Base-by-base conservation (phyloP, 2,888 invertebrate species). In the Chrysina gloriosa region DNA sequence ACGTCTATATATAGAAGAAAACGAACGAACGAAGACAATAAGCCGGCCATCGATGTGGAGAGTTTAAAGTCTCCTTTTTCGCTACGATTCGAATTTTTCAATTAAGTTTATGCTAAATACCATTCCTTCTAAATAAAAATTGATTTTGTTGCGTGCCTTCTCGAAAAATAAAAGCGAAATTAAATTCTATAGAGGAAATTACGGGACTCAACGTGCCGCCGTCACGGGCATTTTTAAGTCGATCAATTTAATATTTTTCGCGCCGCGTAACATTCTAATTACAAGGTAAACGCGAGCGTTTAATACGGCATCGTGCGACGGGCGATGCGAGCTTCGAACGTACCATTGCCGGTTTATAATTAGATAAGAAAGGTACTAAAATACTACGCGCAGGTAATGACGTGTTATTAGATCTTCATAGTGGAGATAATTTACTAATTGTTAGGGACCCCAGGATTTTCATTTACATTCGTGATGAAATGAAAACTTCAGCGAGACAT, bases 331-430 rank as follows among this genome's bases (percentile, higher is more conserved):
- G 21, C 11, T 25, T n/a, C 11, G 3, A 11, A 50, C 11, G 50
- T 14, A 50, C 6, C 21, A 11, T 27, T 11, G 27, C 50, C 27
- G 11, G 27, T 50, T 50, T 50, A 27, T 50, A 50, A 50, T 50
- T 50, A 50, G 27, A 50, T 7, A 50, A 27, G 50, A 50, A 27
- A 14, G 50, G 11, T 27, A 27, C 16, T 50, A 27, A 50, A 50
- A 50, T 7, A 6, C 14, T 50, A 29, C 27, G 14, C n/a, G 25
- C 11, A 29, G 14, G 27, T 50, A 50, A 50, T 50, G 25, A 50
- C 27, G 4, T 50, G 50, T 50, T 50, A 50, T 50, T 50, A 50
- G 50, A 50, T 50, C 11, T 50, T 50, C 50, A 29, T 50, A 27
- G 14, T 23, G 14, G 6, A 11, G 50, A 14, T 50, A 50, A 50